phyloP scores from a whole-genome alignment of 2,888 invertebrate genomes.

The Adineta ricciae region DNA sequence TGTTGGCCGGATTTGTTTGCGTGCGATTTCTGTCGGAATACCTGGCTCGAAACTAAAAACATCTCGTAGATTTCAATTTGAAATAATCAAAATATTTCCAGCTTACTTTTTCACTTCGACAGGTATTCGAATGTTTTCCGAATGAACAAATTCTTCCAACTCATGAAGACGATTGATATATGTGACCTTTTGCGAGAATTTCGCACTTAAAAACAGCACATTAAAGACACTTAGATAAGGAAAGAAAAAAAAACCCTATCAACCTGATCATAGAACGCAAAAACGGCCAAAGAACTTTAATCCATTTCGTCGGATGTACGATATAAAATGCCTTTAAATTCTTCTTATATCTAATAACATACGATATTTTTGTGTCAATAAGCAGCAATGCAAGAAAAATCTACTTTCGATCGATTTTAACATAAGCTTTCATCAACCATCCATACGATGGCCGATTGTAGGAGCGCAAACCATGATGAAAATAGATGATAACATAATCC shows the following conservation, averaged over 20 bases:
- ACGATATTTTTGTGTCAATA: conserved; percentile 24
- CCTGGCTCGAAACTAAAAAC: background rate
- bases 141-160: conserved; percentile 70
- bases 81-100: conserved; percentile 13
- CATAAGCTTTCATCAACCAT: conserved; percentile 93
- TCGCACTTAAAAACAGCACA: conserved; percentile 62
- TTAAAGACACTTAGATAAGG: no score
- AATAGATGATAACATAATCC: conserved; percentile 93
- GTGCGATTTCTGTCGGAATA: background rate
- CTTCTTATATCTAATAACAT: conserved; percentile 69
- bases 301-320: conserved; percentile 70
- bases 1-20: background rate
- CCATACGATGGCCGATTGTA: conserved; percentile 87
- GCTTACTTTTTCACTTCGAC: conserved; percentile 77
- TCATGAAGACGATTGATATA: conserved; percentile 91
- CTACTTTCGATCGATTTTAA: conserved; percentile 82
- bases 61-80: background rate
- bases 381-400: conserved; percentile 34
- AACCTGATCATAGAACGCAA: conserved; percentile 81
- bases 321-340: conserved; percentile 93
- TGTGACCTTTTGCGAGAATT: conserved; percentile 93
- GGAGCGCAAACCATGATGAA: conserved; percentile 87
- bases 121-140: conserved; percentile 82
- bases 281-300: conserved; percentile 67
- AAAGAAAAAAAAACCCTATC: no score